Conservation (phyloP, 1,140 invertebrate species). For the Tetragonula clypearis region DNA sequence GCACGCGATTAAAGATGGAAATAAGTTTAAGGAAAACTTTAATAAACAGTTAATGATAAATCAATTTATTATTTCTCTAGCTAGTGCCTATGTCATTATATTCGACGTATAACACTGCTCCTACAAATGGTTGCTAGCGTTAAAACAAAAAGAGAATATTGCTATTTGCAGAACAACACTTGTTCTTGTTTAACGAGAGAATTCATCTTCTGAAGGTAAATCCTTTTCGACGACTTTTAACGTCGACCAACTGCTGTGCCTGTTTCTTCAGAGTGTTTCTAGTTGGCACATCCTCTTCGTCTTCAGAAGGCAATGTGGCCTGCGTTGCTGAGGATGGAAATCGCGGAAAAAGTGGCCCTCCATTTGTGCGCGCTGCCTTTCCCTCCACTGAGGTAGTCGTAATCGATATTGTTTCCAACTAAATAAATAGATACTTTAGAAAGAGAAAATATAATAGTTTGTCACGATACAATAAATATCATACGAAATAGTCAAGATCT, state of each 20-base stretch:
- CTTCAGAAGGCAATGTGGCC: slow-evolving; percentile 84
- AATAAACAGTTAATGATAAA: not conserved
- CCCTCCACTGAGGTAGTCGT: slow-evolving; percentile 63
- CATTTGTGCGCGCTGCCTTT: slow-evolving; percentile 49
- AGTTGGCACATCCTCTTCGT: slow-evolving; percentile 92
- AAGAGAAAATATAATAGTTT: not conserved
- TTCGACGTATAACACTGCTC: not conserved
- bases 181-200: not conserved
- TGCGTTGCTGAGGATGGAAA: slow-evolving; percentile 72
- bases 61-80: too few relatives aligned
- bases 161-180: not conserved
- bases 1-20: too few relatives aligned
- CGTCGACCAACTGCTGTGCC: slow-evolving; percentile 91
- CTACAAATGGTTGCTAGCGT: rapidly evolving
- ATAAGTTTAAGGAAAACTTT: too few relatives aligned
- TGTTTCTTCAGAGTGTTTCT: slow-evolving; percentile 90
- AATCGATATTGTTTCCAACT: slow-evolving; percentile 73
- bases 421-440: not conserved
- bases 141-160: not conserved
- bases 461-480: too few relatives aligned
- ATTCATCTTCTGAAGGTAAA: slow-evolving; percentile 80
- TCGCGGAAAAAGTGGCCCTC: slow-evolving; percentile 71
- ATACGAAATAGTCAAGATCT: too few relatives aligned
- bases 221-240: slow-evolving; percentile 90
- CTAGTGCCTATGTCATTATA: not conserved